A percentile compares a stretch with the other conserved stretches of the same genome.
These are phyloP conservation scores for Oxyteleia sp. DNA, from an alignment of 2,888 invertebrate genomes.

Conservation along the genomic window DNA sequence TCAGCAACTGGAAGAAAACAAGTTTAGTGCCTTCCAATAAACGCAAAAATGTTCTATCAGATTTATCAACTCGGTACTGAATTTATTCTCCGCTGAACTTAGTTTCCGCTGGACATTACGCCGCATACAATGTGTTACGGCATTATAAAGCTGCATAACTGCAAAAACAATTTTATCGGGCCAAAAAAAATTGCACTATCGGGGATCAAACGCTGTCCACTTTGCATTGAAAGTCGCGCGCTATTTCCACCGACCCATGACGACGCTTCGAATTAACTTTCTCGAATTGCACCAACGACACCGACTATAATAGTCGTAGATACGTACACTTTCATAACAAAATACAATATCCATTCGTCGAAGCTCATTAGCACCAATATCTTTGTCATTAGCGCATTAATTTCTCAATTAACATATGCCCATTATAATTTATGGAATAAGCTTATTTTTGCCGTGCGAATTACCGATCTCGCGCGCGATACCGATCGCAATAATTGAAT, in stretches of 20 bases:
- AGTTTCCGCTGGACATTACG: conserved; percentile 38
- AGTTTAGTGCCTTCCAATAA: too few relatives aligned
- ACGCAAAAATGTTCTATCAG: neutral
- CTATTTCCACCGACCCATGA: conserved; percentile 47
- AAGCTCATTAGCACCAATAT: conserved; percentile 28
- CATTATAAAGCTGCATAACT: conserved; percentile 32
- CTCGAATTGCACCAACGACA: conserved; percentile 24
- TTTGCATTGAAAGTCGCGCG: conserved; percentile 58
- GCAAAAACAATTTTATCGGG: conserved; percentile 54
- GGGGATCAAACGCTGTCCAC: conserved; percentile 60
- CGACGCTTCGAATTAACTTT: conserved; percentile 51
- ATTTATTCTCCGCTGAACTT: conserved; percentile 41
- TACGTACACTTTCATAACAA: conserved; percentile 10
- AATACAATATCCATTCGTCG: conserved; percentile 23
- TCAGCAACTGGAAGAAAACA: too few relatives aligned
- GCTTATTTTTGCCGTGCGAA: conserved; percentile 2
- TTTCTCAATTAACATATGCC: conserved; percentile 44
- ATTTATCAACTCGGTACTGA: conserved; percentile 8
- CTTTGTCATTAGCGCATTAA: conserved; percentile 35
- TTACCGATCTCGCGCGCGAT: conserved; percentile 16
- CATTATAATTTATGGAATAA: conserved; percentile 4
- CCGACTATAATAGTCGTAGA: neutral
- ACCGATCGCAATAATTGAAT: conserved; percentile 34
- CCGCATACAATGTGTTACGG: conserved; percentile 19
- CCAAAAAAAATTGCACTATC: conserved; percentile 52